Evolutionary conservation across 2,113 vertebrate genomes (phyloP).

Genomic region (Xenopus laevis): DNA sequence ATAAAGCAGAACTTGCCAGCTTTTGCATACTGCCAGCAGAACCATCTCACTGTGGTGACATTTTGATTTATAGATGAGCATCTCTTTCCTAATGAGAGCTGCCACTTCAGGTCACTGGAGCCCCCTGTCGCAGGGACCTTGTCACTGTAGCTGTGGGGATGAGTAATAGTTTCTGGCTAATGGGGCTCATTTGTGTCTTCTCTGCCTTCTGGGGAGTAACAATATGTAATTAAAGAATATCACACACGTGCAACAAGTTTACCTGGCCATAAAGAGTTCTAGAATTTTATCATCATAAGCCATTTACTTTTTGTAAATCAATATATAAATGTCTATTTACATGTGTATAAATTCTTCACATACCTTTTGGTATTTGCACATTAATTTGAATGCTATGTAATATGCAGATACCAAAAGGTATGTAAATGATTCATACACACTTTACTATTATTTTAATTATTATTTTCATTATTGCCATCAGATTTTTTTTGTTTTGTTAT

Average conservation of each 20-base stretch:
- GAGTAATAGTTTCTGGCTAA: slow-evolving; percentile 35
- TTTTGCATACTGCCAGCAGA: slow-evolving; percentile 8
- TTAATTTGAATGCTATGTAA: no score
- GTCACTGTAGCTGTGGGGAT: slow-evolving; percentile 20
- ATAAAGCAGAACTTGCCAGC: slow-evolving; percentile 48
- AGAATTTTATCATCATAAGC: no score
- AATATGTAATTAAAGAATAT: slow-evolving; percentile 45
- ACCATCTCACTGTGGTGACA: slow-evolving; percentile 49
- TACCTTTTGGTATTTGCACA: no score
- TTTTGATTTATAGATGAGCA: slow-evolving; percentile 57
- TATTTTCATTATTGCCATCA: no score
- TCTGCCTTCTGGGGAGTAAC: slow-evolving; percentile 4
- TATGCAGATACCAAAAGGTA: no score
- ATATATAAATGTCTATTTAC: no score
- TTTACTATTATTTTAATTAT: no score
- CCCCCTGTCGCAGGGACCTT: slow-evolving; percentile 58
- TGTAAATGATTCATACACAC: no score
- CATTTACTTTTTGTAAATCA: no score
- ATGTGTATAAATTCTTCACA: no score
- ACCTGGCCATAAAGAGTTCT: not conserved
- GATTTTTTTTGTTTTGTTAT: no score
- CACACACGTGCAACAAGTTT: not conserved
- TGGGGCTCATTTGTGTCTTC: slow-evolving; percentile 17
- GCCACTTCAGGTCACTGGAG: slow-evolving; percentile 51
- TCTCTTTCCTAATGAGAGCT: slow-evolving; percentile 47